phyloP scores from a whole-genome alignment of 2,113 vertebrate genomes.

The Hipposideros armiger region DNA sequence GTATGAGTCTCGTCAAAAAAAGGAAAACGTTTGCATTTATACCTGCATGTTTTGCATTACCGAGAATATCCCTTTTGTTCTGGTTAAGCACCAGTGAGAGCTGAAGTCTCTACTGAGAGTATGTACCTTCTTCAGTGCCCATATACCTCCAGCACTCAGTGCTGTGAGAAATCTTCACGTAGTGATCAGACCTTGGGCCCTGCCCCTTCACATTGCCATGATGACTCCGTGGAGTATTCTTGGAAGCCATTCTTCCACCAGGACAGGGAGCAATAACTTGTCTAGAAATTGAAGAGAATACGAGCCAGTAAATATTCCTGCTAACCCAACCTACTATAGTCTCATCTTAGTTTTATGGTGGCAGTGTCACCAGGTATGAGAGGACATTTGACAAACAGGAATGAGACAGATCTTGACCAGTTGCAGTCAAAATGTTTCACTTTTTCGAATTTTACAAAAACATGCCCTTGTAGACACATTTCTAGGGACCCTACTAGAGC shows the following conservation, averaged over 20 bases:
- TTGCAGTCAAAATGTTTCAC: neutral
- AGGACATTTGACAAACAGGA: neutral
- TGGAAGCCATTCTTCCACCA: neutral
- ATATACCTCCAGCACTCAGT: neutral
- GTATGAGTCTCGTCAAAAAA: neutral
- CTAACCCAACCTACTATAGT: neutral
- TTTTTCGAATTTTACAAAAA: neutral
- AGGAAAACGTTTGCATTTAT: neutral
- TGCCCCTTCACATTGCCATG: neutral
- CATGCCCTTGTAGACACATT: rapidly evolving
- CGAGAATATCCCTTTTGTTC: neutral
- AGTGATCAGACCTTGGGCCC: neutral
- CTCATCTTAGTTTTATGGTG: neutral
- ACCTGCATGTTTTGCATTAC: neutral
- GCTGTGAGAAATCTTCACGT: neutral
- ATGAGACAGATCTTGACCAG: neutral
- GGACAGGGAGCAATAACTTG: neutral
- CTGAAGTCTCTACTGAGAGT: neutral
- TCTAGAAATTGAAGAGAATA: neutral
- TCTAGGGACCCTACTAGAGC: neutral
- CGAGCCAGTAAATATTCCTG: neutral
- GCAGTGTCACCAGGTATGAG: neutral
- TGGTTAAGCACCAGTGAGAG: neutral
- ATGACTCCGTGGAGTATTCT: neutral
- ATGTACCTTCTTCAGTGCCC: neutral